phyloP scores from a whole-genome alignment of 2,888 invertebrate genomes.

The Odontomyia ornata region DNA sequence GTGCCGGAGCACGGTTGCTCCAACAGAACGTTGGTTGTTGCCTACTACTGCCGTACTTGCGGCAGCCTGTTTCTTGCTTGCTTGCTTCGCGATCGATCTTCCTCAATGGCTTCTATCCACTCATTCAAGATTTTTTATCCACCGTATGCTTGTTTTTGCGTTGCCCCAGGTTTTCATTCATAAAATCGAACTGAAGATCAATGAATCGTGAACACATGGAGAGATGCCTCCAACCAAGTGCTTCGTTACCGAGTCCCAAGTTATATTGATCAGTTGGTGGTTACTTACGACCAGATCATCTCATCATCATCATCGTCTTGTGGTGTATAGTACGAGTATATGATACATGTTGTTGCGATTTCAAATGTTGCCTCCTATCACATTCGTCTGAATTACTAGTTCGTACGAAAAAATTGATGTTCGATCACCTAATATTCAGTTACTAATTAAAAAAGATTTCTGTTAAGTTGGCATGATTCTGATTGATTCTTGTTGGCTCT shows the following conservation, averaged over 20 bases:
- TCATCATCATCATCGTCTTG: background rate
- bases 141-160: background rate
- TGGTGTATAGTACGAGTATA: background rate
- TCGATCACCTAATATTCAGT: slow-evolving; percentile 19
- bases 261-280: slow-evolving; percentile 37
- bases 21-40: background rate
- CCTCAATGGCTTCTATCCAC: slow-evolving; percentile 31
- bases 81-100: slow-evolving; percentile 28
- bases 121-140: slow-evolving; percentile 34
- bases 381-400: background rate
- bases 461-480: slow-evolving; percentile 42
- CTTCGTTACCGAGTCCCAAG: background rate
- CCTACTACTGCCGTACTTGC: background rate
- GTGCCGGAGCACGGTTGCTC: slow-evolving; percentile 23
- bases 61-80: background rate
- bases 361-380: slow-evolving; percentile 17
- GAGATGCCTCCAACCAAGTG: slow-evolving; percentile 6
- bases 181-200: slow-evolving; percentile 39
- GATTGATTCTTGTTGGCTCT: slow-evolving; percentile 27
- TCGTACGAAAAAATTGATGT: slow-evolving; percentile 7
- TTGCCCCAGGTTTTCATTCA: slow-evolving; percentile 32
- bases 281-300: slow-evolving; percentile 20
- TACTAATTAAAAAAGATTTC: slow-evolving; percentile 43
- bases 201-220: slow-evolving; percentile 33
- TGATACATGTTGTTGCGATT: slow-evolving; percentile 17